Evolutionary conservation across 2,888 invertebrate species (phyloP).

Genomic region (Scaptomyza parva): DNA sequence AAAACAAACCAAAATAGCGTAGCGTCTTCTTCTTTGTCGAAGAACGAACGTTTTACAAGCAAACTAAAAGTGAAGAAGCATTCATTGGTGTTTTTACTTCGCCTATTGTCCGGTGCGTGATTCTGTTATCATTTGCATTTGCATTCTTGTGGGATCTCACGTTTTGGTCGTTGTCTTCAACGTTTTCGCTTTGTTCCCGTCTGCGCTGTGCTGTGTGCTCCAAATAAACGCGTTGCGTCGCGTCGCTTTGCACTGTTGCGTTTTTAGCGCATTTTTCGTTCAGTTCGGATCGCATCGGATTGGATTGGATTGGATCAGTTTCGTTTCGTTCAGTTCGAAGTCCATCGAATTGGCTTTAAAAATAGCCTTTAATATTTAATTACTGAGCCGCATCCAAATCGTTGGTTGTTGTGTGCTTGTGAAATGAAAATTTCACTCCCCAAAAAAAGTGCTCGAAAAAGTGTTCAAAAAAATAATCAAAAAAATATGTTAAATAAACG

Average conservation of each 20-base stretch:
- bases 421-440: conserved; percentile 44
- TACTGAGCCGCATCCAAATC: conserved; percentile 48
- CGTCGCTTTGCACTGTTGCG: conserved; percentile 44
- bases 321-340: conserved; percentile 27
- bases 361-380: conserved; percentile 43
- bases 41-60: conserved; percentile 75
- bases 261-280: conserved; percentile 13
- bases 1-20: conserved; percentile 13
- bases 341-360: conserved; percentile 34
- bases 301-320: conserved; percentile 24
- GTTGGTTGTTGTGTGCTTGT: conserved; percentile 30
- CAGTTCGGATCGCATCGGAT: conserved; percentile 19
- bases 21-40: conserved; percentile 66
- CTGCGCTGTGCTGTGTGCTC: conserved; percentile 46
- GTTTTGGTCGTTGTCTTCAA: conserved; percentile 1
- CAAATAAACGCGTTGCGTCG: conserved; percentile 47
- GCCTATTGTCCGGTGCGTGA: conserved; percentile 12
- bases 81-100: conserved; percentile 14
- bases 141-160: conserved; percentile 47
- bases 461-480: conserved; percentile 23
- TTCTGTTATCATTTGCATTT: conserved; percentile 34
- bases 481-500: conserved; percentile 29
- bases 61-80: conserved; percentile 7
- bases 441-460: conserved; percentile 42
- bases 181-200: conserved; percentile 36